Conservation (phyloP, 2,113 vertebrate genomes). For the Tetrax tetrax region DNA sequence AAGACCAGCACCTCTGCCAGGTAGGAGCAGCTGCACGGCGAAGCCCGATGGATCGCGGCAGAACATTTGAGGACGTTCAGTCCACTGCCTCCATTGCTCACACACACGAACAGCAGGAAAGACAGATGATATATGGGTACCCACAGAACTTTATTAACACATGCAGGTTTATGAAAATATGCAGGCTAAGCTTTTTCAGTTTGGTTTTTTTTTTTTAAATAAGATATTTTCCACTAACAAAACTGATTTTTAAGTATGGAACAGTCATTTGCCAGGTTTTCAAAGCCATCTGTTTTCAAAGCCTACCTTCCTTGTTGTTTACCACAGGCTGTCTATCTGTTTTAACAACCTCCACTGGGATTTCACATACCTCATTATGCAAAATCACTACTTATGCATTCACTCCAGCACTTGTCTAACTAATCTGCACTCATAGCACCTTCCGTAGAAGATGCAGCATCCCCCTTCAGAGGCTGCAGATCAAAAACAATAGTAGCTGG, state of each 20-base stretch:
- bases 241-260: conserved; percentile 78
- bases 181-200: conserved; percentile 59
- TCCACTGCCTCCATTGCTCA: conserved; percentile 12
- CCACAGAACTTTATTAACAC: conserved; percentile 67
- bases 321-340: conserved; percentile 82
- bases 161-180: conserved; percentile 66
- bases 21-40: fast-evolving
- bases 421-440: conserved; percentile 79
- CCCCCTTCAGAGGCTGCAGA: conserved; percentile 70
- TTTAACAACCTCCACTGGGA: conserved; percentile 87
- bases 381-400: conserved; percentile 81
- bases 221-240: conserved; percentile 67
- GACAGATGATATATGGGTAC: conserved; percentile 38
- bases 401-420: conserved; percentile 78
- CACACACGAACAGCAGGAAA: neutral
- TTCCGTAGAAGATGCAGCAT: conserved; percentile 69
- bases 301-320: conserved; percentile 83
- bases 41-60: fast-evolving
- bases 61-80: fast-evolving
- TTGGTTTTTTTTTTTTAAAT: neutral
- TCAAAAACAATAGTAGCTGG: conserved; percentile 70
- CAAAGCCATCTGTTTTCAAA: conserved; percentile 86
- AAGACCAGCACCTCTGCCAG: neutral
- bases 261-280: conserved; percentile 79
- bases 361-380: conserved; percentile 82